Evolutionary conservation across 2,888 invertebrate genomes (phyloP).

Genomic region (Neocrepidodera transversa): DNA sequence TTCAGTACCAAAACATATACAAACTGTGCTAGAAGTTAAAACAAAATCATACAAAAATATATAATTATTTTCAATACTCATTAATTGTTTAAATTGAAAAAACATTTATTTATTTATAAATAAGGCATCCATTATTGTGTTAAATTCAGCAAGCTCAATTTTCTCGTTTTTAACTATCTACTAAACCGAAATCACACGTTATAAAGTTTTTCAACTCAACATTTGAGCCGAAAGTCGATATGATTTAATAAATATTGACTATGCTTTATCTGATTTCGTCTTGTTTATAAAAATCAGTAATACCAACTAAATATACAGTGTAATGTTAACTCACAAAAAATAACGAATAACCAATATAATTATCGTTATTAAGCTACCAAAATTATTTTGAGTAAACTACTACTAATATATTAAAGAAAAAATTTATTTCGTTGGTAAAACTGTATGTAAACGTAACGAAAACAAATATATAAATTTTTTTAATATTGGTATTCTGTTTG

Average conservation of each 20-base stretch:
- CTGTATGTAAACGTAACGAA: no score
- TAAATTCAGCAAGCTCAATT: conserved; percentile 1
- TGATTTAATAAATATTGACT: background rate
- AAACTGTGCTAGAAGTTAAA: background rate
- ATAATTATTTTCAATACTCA: background rate
- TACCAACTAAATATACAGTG: conserved; percentile 1
- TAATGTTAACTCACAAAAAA: no score
- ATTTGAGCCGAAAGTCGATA: background rate
- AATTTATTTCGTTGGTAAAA: no score
- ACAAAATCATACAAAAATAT: conserved; percentile 1
- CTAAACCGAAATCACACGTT: background rate
- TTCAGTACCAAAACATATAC: background rate
- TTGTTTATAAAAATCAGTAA: background rate
- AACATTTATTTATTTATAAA: conserved; percentile 5
- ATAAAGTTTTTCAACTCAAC: background rate
- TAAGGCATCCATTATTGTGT: conserved; percentile 15
- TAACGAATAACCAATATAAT: no score
- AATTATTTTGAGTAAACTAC: no score
- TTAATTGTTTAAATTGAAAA: no score
- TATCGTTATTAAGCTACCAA: no score
- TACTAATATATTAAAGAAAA: no score
- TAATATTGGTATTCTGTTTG: no score
- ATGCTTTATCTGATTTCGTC: background rate
- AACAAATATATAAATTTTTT: no score
- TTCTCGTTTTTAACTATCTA: background rate